Percentiles rank a stretch among this genome's conserved stretches.
Conservation (phyloP, 2,888 invertebrate species). For the Campoplex nolae region DNA sequence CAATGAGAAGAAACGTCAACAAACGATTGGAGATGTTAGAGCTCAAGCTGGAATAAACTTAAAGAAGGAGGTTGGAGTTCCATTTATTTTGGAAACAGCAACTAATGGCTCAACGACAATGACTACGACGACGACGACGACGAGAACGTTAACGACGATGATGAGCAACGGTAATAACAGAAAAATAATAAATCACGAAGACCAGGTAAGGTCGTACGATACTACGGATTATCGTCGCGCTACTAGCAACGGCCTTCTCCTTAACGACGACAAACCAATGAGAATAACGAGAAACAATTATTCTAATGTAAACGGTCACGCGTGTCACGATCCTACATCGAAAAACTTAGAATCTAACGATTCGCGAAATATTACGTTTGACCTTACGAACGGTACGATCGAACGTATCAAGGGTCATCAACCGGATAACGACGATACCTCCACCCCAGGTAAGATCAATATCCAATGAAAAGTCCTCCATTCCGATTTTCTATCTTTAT, state of each 20-base stretch:
- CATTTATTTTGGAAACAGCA: neutral
- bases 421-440: constrained; percentile 50
- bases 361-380: constrained; percentile 50
- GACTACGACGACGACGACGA: constrained; percentile 47
- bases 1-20: constrained; percentile 46
- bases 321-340: constrained; percentile 41
- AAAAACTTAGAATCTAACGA: constrained; percentile 51
- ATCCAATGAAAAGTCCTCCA: constrained; percentile 27
- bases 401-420: constrained; percentile 65
- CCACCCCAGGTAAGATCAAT: constrained; percentile 61
- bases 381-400: constrained; percentile 73
- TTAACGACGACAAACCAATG: constrained; percentile 13
- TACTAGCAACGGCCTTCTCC: constrained; percentile 37
- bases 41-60: neutral
- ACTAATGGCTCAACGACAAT: constrained; percentile 42
- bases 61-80: constrained; percentile 1
- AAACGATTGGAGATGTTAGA: constrained; percentile 33
- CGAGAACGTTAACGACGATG: neutral
- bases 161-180: constrained; percentile 31
- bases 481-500: constrained; percentile 3
- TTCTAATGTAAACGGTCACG: constrained; percentile 53
- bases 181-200: constrained; percentile 34
- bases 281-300: constrained; percentile 22
- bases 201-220: constrained; percentile 69
- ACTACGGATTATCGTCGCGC: constrained; percentile 59